Base-by-base conservation (phyloP, 2,888 invertebrate species). In the Aspidapion aeneum region DNA sequence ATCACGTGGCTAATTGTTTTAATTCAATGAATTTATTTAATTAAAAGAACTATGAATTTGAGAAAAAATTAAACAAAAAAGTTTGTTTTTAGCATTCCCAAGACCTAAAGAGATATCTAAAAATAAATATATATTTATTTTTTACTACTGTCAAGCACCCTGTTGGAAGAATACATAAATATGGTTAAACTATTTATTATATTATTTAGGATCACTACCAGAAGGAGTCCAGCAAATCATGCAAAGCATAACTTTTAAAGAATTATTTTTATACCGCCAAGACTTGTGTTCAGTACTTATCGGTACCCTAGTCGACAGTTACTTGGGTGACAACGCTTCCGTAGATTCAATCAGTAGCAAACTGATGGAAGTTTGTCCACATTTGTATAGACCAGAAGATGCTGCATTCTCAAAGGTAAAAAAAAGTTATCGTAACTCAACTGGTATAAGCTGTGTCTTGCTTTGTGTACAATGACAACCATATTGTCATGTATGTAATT, bases 301-400 rank as follows among this genome's bases (percentile, higher is more conserved):
- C 19, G 90, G 91, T 49, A 88, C 91, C 57, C 82, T 98, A 16
- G 93, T 98, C 58, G 91, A 94, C 71, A 90, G 93, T 63, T 99
- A 98, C 80, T 84, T 99, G 18, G 91, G 91, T 62, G 98, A 99
- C 78, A 95, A 96, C 77, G 97, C 98, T 0, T 94, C 94, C 1
- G 94, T 97, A 1, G 94, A 95, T 76, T 89, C 93, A 1, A 94
- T 99, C 66, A 97, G 95, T 65, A 84, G 86, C 20, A 91, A 91
- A 75, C 81, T 99, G 61, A 84, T 97, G 56, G 91, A 95, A 73
- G 86, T 94, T 1, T 99, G 98, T 75, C 98, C 99, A 0, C 91
- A 91, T 71, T 83, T 99, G 21, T 99, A 97, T 78, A 90, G 93
- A 68, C 90, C 90, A 73, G 98, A 98, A 82, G 98, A 99, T 80